Evolutionary conservation across 2,888 invertebrate genomes (phyloP).

Genomic region (Drosophila limbata): DNA sequence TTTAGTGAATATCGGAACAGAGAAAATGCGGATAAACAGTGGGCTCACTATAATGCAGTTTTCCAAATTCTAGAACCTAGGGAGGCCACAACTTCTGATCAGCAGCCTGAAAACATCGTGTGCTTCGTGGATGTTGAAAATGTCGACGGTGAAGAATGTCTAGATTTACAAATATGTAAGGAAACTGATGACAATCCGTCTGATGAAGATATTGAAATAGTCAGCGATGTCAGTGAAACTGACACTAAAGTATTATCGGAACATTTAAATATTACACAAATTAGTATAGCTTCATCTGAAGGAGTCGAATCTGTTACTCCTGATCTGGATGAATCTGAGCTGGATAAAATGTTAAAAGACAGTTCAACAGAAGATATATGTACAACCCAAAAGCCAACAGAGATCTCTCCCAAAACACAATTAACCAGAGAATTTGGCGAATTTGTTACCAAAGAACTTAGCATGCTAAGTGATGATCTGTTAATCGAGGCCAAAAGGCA

Average conservation of each 20-base stretch:
- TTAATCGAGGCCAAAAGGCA: slow-evolving; percentile 48
- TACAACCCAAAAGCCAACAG: background rate
- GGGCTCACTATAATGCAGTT: slow-evolving; percentile 44
- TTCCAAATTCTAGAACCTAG: slow-evolving; percentile 17
- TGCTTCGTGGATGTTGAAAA: slow-evolving; percentile 16
- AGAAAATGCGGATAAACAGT: slow-evolving; percentile 8
- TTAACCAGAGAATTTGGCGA: slow-evolving; percentile 45
- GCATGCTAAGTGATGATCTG: slow-evolving; percentile 45
- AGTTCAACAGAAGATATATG: background rate
- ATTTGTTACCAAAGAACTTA: slow-evolving; percentile 54
- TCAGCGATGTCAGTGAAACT: background rate
- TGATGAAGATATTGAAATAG: background rate
- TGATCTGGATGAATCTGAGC: slow-evolving; percentile 2
- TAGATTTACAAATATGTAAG: background rate
- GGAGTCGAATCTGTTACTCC: background rate
- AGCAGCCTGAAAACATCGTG: background rate
- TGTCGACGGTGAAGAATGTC: slow-evolving; percentile 6
- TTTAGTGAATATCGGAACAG: slow-evolving; percentile 24
- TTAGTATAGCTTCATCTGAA: background rate
- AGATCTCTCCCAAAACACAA: slow-evolving; percentile 1
- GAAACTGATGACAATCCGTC: background rate
- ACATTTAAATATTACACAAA: background rate
- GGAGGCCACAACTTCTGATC: background rate
- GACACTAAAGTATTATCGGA: background rate
- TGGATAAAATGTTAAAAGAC: background rate